Evolutionary conservation across 64 coral and sea anemone genomes (phyloP), one percentile per base, ranked within the genome.

Genomic region (Porites australiensis): DNA sequence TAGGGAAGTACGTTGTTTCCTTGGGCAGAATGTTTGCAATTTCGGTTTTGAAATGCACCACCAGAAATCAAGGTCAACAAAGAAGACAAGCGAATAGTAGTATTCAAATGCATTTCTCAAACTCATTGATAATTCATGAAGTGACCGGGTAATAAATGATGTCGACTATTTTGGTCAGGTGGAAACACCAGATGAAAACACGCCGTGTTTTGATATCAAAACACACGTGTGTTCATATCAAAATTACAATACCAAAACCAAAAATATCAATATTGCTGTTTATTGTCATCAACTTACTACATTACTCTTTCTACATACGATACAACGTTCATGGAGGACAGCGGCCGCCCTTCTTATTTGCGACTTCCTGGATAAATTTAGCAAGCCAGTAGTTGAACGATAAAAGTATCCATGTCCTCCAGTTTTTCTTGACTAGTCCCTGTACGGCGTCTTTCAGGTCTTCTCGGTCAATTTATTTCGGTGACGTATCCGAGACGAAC

Each of bases 291-390:
- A 55, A 55, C 53, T 55, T 55, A 55, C 53, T 55, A 55, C 53
- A 7, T 7, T 55, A 55, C 53, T 55, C 27, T 37, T 37, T 37
- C 55, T 53, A 60, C 74, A 94, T 23, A 83, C 77, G 75, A 94
- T 89, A 62, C 86, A 89, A 74, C 86, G 86, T 94, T 74, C 87
- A 87, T 64, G 5, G 15, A 50, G 92, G 92, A 54, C 89, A 94
- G 11, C 67, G 92, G 53, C 86, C 86, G 19, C 88, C 88, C 86
- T 95, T 90, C 45, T 95, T 95, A 52, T 95, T 88, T 86, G 93
- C 93, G 70, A 80, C 87, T 58, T 94, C 86, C 61, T 89, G 86
- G 60, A 94, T 79, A 89, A 94, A 94, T 64, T 94, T 94, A 61
- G 4, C 77, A 21, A 89, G 75, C 69, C 78, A 93, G 83, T 55